phyloP scores from a whole-genome alignment of 2,113 vertebrate species.

The Syngnathus scovelli region DNA sequence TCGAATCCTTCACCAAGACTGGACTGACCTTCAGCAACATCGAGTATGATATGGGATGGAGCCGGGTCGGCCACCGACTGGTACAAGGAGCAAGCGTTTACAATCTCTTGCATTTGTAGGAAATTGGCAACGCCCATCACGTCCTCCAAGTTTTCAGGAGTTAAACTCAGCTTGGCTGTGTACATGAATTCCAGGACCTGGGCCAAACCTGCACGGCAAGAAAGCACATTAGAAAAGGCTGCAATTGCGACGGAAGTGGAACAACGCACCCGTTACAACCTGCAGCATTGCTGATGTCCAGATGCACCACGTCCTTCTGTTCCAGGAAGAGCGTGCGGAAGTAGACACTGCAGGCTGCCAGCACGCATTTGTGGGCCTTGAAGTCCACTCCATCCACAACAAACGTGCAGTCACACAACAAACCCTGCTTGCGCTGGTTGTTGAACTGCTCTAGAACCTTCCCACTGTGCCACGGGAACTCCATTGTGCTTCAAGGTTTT shows the following conservation, averaged over 20 bases:
- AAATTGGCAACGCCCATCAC: slow-evolving; percentile 90
- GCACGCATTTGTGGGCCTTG: slow-evolving; percentile 92
- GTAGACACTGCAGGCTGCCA: slow-evolving; percentile 93
- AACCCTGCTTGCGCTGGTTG: slow-evolving; percentile 86
- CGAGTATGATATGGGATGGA: slow-evolving; percentile 48
- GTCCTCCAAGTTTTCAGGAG: slow-evolving; percentile 84
- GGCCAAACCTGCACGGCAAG: slow-evolving; percentile 77
- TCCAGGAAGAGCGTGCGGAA: slow-evolving; percentile 93
- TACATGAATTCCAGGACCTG: slow-evolving; percentile 98
- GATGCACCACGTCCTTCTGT: slow-evolving; percentile 95
- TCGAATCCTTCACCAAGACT: neutral
- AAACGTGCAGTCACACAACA: slow-evolving; percentile 96
- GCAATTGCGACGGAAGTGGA: neutral
- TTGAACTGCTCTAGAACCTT: slow-evolving; percentile 92
- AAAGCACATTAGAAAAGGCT: slow-evolving; percentile 10
- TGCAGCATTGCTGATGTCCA: slow-evolving; percentile 96
- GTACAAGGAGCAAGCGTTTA: slow-evolving; percentile 85
- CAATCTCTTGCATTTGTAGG: slow-evolving; percentile 91
- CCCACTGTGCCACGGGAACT: slow-evolving; percentile 93
- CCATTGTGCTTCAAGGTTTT: slow-evolving; percentile 72
- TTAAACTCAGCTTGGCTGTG: slow-evolving; percentile 87
- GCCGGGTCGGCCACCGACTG: slow-evolving; percentile 72
- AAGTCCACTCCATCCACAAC: slow-evolving; percentile 96
- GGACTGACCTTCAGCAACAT: slow-evolving; percentile 55
- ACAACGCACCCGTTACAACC: slow-evolving; percentile 63